Conservation (phyloP, 2,797 vertebrate species). For the Artibeus lituratus region DNA sequence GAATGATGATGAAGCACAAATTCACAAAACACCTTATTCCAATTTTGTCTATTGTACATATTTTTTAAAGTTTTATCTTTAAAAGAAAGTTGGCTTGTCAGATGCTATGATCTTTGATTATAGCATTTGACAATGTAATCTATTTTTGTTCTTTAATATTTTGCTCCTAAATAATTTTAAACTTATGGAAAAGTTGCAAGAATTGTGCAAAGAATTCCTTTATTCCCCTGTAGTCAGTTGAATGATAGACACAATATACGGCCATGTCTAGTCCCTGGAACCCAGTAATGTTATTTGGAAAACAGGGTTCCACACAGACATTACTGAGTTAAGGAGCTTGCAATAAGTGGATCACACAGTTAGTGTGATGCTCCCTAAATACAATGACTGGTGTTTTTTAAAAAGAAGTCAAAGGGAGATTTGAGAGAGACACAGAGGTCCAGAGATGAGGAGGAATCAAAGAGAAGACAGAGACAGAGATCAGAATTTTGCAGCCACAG, state of each 20-base stretch:
- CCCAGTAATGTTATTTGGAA: not conserved
- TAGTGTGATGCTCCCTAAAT: not conserved
- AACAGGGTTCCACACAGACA: not conserved
- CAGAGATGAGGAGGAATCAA: not conserved
- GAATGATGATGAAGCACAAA: not conserved
- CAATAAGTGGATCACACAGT: not conserved
- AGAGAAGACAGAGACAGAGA: not conserved
- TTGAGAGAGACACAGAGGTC: not conserved
- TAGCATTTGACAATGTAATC: not conserved
- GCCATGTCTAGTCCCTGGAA: not conserved
- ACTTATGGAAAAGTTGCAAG: not conserved
- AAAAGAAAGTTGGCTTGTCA: not conserved
- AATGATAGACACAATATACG: not conserved
- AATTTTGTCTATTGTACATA: not conserved
- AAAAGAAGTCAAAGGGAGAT: not conserved
- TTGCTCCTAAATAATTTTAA: constrained; percentile 1
- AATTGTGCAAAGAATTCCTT: not conserved
- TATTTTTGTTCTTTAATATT: not conserved
- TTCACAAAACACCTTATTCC: not conserved
- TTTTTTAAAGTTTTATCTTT: not conserved
- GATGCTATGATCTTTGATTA: not conserved
- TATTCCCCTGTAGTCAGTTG: not conserved
- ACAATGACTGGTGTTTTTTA: not conserved
- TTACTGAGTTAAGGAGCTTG: not conserved
- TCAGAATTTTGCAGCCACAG: not conserved